Conservation (phyloP, 2,113 vertebrate species). For the Benthochromis sp. region DNA sequence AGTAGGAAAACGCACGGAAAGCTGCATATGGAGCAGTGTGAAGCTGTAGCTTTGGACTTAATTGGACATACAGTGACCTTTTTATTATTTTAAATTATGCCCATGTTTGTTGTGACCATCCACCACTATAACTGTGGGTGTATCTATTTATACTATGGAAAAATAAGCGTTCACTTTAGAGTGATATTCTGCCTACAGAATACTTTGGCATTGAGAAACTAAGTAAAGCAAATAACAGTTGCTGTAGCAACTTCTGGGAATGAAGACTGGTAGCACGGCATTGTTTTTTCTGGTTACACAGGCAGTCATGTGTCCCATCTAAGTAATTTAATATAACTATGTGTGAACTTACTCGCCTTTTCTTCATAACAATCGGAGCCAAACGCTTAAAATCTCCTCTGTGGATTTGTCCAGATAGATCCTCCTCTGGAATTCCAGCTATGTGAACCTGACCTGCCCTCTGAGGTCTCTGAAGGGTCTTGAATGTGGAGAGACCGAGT, state of each 20-base stretch:
- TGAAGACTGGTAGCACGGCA: neutral
- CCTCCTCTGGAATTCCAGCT: slow-evolving; percentile 14
- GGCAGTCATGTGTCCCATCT: neutral
- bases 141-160: neutral
- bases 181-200: neutral
- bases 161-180: neutral
- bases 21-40: neutral
- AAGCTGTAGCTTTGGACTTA: neutral
- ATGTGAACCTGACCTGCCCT: slow-evolving; percentile 7
- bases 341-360: neutral
- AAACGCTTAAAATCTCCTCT: neutral
- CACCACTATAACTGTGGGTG: neutral
- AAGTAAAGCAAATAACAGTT: neutral
- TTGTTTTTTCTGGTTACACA: neutral
- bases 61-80: neutral
- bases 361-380: neutral
- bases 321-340: neutral
- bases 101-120: neutral
- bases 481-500: neutral
- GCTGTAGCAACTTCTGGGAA: neutral
- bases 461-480: neutral
- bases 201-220: neutral
- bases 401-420: neutral
- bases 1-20: neutral
- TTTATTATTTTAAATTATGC: neutral